phyloP scores from a whole-genome alignment of 2,888 invertebrate species.

The Cheilosia vernalis region DNA sequence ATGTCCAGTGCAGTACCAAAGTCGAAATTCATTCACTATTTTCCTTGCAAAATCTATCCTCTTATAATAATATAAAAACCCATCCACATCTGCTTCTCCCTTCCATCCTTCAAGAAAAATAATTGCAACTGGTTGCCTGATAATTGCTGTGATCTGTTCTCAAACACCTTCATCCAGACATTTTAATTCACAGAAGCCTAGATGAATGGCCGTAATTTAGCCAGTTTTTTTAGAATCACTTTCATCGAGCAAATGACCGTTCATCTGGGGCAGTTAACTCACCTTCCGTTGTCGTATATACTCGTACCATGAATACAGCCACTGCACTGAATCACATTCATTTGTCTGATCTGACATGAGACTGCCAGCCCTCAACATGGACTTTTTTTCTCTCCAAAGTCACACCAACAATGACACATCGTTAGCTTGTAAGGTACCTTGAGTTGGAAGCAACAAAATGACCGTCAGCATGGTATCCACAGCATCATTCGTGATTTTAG shows the following conservation, averaged over 20 bases:
- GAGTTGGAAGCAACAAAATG: constrained; percentile 1
- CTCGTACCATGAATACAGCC: not conserved
- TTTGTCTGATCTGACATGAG: not conserved
- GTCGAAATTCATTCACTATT: too few relatives aligned
- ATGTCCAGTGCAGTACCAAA: too few relatives aligned
- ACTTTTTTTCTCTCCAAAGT: not conserved
- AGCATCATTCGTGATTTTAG: not conserved
- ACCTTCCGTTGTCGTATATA: not conserved
- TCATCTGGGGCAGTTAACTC: not conserved
- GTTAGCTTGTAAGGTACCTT: not conserved
- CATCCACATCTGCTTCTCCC: not conserved
- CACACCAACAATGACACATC: not conserved
- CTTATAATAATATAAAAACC: not conserved
- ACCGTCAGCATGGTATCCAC: not conserved
- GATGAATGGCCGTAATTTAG: not conserved
- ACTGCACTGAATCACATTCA: constrained; percentile 3
- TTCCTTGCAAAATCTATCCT: not conserved
- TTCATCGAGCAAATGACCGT: not conserved
- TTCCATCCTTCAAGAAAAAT: not conserved
- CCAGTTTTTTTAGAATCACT: not conserved
- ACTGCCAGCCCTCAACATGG: not conserved
- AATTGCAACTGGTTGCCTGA: not conserved
- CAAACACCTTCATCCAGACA: not conserved
- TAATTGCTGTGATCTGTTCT: not conserved
- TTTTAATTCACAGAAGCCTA: not conserved